Evolutionary conservation across 1,140 invertebrate species (phyloP).

Genomic region (Ylistrum balloti): DNA sequence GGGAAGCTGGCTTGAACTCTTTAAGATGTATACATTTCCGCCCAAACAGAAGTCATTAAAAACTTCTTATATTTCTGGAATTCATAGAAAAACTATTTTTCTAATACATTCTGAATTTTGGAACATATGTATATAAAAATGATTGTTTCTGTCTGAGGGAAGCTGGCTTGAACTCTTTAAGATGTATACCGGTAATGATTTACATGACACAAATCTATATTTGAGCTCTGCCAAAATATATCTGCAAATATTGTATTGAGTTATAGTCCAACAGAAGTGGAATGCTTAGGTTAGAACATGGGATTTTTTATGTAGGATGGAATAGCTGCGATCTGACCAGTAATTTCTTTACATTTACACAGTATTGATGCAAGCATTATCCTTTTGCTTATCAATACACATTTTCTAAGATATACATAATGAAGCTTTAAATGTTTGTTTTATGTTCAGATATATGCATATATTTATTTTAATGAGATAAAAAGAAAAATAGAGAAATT

Average conservation of each 20-base stretch:
- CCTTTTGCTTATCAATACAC: background rate
- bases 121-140: background rate
- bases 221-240: background rate
- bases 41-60: too few relatives aligned
- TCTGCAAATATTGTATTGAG: background rate
- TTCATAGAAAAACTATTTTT: too few relatives aligned
- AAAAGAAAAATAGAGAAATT: too few relatives aligned
- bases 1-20: background rate
- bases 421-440: background rate
- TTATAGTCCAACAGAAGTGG: background rate
- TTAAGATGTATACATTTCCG: too few relatives aligned
- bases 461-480: too few relatives aligned
- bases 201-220: background rate
- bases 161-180: background rate
- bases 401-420: background rate
- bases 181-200: too few relatives aligned
- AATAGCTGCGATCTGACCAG: background rate
- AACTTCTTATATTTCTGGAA: too few relatives aligned
- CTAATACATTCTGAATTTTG: too few relatives aligned
- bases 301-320: background rate
- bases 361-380: background rate
- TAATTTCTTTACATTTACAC: background rate
- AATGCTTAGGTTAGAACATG: background rate
- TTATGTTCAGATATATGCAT: background rate
- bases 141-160: too few relatives aligned